phyloP scores from a whole-genome alignment of 2,888 invertebrate genomes.

The Miltochrista miniata region DNA sequence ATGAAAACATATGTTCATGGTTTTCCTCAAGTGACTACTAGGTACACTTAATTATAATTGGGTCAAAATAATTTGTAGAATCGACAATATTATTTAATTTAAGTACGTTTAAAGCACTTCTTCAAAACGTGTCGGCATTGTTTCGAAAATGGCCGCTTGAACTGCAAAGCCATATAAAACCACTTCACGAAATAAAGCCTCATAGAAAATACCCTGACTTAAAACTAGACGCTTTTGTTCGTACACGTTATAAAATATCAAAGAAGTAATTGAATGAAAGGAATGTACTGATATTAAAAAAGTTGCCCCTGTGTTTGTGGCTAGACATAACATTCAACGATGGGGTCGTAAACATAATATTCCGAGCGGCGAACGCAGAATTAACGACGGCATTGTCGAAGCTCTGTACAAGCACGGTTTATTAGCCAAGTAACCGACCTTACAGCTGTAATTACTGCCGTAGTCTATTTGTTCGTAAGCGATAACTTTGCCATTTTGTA shows the following conservation, averaged over 20 bases:
- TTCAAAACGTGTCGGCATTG: no score
- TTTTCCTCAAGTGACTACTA: no score
- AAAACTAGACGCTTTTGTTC: background rate
- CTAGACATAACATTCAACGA: constrained; percentile 13
- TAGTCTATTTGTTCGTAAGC: constrained; percentile 8
- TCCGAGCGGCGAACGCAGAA: constrained; percentile 14
- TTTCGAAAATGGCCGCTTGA: no score
- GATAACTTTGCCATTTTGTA: constrained; percentile 9
- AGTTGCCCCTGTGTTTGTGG: background rate
- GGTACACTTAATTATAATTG: no score
- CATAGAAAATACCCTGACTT: no score
- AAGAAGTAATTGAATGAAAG: background rate
- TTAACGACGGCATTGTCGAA: constrained; percentile 12
- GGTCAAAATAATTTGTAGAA: no score
- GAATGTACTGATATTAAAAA: background rate
- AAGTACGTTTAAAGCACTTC: no score
- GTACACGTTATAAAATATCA: constrained; percentile 19
- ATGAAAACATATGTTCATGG: no score
- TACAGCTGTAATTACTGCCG: constrained; percentile 17
- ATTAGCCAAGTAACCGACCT: constrained; percentile 24
- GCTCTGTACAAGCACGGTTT: constrained; percentile 13
- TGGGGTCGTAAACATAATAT: constrained; percentile 37
- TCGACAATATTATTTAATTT: no score
- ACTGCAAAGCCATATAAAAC: no score
- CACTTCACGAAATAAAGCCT: no score